phyloP scores from a whole-genome alignment of 2,797 vertebrate genomes.

The Parauchenoglanis punctatus region DNA sequence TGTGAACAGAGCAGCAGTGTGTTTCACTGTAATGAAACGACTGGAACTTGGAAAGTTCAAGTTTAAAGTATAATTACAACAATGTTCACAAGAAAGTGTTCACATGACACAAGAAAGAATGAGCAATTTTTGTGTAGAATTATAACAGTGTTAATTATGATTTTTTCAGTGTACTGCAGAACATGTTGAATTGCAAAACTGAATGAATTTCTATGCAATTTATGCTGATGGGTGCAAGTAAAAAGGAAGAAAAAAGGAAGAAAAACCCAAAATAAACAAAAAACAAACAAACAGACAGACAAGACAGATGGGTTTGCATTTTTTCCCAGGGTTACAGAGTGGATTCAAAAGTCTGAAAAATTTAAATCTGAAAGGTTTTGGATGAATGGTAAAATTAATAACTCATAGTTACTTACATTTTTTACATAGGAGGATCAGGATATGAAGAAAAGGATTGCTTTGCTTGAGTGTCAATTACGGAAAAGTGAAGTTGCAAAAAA shows the following conservation, averaged over 20 bases:
- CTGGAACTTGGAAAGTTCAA: neutral
- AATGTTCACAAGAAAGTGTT: neutral
- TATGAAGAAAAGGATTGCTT: slow-evolving; percentile 82
- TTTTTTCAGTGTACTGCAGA: neutral
- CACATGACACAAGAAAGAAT: neutral
- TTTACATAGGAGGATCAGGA: slow-evolving; percentile 82
- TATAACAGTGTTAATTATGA: neutral
- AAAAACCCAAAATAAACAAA: neutral
- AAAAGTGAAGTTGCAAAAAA: slow-evolving; percentile 86
- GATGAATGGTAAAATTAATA: neutral
- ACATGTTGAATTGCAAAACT: neutral
- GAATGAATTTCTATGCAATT: neutral
- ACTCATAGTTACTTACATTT: neutral
- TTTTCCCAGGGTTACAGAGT: neutral
- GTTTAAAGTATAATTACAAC: neutral
- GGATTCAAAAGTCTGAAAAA: neutral
- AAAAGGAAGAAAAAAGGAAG: neutral
- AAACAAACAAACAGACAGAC: neutral
- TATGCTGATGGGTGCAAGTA: neutral
- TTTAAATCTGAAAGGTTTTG: neutral
- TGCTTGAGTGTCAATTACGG: slow-evolving; percentile 89
- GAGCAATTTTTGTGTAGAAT: neutral
- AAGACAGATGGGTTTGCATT: neutral
- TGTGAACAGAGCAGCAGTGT: neutral
- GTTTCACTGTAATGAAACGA: neutral